Percentiles rank a stretch among this genome's conserved stretches.
Evolutionary conservation across 2,113 vertebrate genomes (phyloP).

Genomic region (Meleagris gallopavo): DNA sequence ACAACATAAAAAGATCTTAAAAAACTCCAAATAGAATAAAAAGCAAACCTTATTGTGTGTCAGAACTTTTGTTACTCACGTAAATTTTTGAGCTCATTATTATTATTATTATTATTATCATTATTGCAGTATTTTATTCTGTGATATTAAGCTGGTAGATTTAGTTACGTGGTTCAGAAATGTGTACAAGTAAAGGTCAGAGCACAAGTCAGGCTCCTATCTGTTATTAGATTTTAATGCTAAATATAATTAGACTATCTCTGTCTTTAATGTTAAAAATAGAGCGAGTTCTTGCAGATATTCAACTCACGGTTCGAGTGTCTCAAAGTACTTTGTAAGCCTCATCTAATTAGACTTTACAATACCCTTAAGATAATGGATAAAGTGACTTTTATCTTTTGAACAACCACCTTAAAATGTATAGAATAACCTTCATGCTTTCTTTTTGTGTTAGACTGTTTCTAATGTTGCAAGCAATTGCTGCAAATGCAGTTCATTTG

Average conservation of each 20-base stretch:
- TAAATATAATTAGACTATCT: not conserved
- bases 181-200: not conserved
- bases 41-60: not conserved
- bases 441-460: not conserved
- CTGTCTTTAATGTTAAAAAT: not conserved
- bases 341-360: slow-evolving; percentile 15
- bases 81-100: not conserved
- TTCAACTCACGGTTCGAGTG: not conserved
- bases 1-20: not conserved
- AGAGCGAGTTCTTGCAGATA: not conserved
- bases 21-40: not conserved
- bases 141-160: not conserved
- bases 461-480: not conserved
- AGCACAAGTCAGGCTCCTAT: not conserved
- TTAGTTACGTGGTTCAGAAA: not conserved
- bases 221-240: not conserved
- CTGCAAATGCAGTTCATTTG: not conserved
- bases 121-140: not conserved
- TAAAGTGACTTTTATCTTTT: not conserved
- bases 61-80: not conserved
- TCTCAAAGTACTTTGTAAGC: not conserved
- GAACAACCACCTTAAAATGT: not conserved
- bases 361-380: not conserved
- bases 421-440: not conserved
- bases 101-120: not conserved